Evolutionary conservation across 2,888 invertebrate species (phyloP).

Genomic region (Lamellibrachia columna): DNA sequence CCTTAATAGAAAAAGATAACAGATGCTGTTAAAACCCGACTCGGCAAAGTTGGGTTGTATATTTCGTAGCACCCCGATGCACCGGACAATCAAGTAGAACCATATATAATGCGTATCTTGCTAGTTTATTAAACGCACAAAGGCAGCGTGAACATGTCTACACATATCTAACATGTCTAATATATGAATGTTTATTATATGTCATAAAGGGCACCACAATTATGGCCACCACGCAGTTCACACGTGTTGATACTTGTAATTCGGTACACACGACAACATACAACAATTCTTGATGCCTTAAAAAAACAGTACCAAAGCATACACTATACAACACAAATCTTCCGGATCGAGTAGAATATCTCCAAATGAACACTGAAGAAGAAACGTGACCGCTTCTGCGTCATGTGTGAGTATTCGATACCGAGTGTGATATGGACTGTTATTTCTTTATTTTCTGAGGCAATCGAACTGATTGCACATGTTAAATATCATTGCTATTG

Average conservation of each 20-base stretch:
- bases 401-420: background rate
- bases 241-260: background rate
- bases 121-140: background rate
- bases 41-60: too few species aligned
- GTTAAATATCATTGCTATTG: background rate
- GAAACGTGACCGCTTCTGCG: background rate
- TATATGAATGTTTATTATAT: background rate
- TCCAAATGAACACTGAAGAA: background rate
- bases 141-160: background rate
- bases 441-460: background rate
- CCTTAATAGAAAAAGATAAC: too few species aligned
- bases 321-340: background rate
- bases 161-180: background rate
- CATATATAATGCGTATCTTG: background rate
- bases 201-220: too few species aligned
- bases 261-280: background rate
- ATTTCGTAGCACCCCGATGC: too few species aligned
- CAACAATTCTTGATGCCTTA: background rate
- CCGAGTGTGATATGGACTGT: background rate
- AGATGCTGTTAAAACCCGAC: too few species aligned
- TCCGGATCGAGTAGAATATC: background rate
- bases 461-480: background rate
- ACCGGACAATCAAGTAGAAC: too few species aligned
- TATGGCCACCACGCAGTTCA: too few species aligned
- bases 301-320: background rate